Evolutionary conservation across 2,888 invertebrate species (phyloP).

Genomic region (Epsilonema sp.): DNA sequence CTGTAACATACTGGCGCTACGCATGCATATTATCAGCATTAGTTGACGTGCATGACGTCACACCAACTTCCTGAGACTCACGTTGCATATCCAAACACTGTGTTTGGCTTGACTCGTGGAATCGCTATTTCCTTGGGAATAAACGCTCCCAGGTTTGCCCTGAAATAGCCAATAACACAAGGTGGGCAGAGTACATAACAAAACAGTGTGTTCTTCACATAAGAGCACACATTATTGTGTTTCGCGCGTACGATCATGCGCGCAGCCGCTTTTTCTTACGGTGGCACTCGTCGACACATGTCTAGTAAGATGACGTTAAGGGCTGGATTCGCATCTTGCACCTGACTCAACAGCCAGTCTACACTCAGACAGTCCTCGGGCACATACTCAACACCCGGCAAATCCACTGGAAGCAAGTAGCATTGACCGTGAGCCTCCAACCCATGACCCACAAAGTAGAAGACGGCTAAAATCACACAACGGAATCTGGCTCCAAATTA

Average conservation of each 20-base stretch:
- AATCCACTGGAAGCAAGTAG: slow-evolving; percentile 33
- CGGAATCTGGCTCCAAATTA: too few species aligned
- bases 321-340: slow-evolving; percentile 28
- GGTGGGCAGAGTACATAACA: too few species aligned
- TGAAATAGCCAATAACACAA: too few species aligned
- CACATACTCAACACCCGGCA: slow-evolving; percentile 19
- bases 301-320: slow-evolving; percentile 32
- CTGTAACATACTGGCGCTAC: too few species aligned
- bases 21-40: too few species aligned
- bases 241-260: too few species aligned
- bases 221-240: too few species aligned
- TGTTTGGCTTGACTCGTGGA: slow-evolving; percentile 20
- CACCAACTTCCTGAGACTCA: slow-evolving; percentile 10
- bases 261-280: slow-evolving; percentile 20
- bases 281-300: slow-evolving; percentile 30
- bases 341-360: slow-evolving; percentile 26
- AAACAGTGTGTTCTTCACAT: too few species aligned
- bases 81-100: slow-evolving; percentile 25
- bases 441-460: slow-evolving; percentile 35
- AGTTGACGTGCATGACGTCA: too few species aligned
- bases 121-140: too few species aligned
- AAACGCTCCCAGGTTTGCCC: too few species aligned
- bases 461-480: slow-evolving; percentile 26
- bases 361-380: slow-evolving; percentile 27
- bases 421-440: slow-evolving; percentile 33